Evolutionary conservation across 2,797 vertebrate species (phyloP).

Genomic region (Tapera naevia): DNA sequence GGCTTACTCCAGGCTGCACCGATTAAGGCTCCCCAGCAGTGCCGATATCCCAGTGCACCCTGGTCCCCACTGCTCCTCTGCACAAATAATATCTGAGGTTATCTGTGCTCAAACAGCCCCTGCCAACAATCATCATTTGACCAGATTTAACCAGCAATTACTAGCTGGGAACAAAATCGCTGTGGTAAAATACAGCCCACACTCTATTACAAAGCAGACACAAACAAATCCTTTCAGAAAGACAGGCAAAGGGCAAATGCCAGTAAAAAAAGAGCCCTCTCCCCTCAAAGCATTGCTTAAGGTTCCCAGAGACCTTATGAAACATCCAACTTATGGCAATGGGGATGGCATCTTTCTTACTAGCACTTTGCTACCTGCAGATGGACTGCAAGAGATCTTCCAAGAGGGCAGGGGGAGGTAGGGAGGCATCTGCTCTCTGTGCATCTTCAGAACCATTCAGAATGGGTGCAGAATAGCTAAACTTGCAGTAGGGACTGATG

Average conservation of each 20-base stretch:
- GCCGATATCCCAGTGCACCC: neutral
- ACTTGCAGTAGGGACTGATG: slow-evolving; percentile 38
- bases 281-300: neutral
- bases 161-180: slow-evolving; percentile 42
- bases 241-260: slow-evolving; percentile 21
- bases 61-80: neutral
- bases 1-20: slow-evolving; percentile 19
- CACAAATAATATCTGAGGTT: neutral
- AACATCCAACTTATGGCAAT: neutral
- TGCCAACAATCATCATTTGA: slow-evolving; percentile 39
- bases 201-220: neutral
- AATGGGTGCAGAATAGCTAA: slow-evolving; percentile 42
- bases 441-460: neutral
- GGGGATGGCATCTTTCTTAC: neutral
- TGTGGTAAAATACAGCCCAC: slow-evolving; percentile 40
- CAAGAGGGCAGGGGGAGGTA: neutral
- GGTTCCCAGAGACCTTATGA: neutral
- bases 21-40: neutral
- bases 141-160: slow-evolving; percentile 62
- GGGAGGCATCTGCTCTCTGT: neutral
- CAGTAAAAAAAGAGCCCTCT: neutral
- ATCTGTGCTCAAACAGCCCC: slow-evolving; percentile 23
- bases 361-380: neutral
- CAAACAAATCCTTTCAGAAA: slow-evolving; percentile 23
- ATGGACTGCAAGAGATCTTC: neutral